Evolutionary conservation across 2,113 vertebrate species (phyloP).

Genomic region (Centrocercus urophasianus): DNA sequence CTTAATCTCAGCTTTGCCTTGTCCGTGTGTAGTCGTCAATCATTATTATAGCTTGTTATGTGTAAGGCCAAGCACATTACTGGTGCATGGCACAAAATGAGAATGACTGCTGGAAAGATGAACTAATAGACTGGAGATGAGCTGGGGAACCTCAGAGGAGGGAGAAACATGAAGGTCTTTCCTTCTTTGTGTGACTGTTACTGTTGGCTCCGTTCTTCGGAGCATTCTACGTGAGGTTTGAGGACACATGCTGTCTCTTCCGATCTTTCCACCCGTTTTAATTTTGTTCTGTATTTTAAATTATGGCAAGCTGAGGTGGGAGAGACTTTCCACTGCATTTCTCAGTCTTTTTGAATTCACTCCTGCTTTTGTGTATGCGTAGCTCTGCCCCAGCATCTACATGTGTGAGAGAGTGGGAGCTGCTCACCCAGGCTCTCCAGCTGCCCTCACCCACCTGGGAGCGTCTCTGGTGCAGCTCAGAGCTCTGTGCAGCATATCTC

Average conservation of each 20-base stretch:
- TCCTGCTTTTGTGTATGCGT: neutral
- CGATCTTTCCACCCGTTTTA: neutral
- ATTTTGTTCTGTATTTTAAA: neutral
- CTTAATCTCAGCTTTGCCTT: constrained; percentile 49
- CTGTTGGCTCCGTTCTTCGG: neutral
- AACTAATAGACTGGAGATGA: constrained; percentile 1
- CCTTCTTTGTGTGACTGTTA: neutral
- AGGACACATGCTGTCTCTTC: neutral
- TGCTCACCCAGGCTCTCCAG: neutral
- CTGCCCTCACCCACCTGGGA: neutral
- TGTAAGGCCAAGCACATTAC: neutral
- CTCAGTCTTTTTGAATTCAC: neutral
- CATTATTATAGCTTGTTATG: constrained; percentile 50
- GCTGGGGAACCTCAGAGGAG: neutral
- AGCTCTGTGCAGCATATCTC: neutral
- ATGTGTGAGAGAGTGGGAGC: neutral
- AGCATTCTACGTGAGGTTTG: neutral
- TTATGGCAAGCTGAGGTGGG: neutral
- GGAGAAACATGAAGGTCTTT: neutral
- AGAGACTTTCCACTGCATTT: neutral
- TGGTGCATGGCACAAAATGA: constrained; percentile 27
- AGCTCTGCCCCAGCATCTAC: neutral
- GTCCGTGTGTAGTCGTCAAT: constrained; percentile 31
- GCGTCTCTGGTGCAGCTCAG: accelerated
- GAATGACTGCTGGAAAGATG: constrained; percentile 43